Conservation (phyloP, 2,888 invertebrate species). For the Camptogramma bilineatum region DNA sequence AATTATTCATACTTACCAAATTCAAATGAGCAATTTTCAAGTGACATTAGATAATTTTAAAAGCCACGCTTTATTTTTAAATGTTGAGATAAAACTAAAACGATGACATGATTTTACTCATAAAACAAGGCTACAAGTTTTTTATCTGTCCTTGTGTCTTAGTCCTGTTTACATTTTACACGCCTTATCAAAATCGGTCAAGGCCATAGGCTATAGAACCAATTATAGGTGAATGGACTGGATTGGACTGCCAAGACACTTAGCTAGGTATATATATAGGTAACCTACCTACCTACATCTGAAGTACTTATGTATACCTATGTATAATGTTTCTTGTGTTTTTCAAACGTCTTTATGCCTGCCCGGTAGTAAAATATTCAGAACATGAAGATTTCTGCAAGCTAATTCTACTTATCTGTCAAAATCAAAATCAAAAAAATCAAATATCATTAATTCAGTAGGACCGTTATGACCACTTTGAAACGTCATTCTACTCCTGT, state of each 20-base stretch:
- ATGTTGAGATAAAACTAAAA: not conserved
- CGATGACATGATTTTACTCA: not conserved
- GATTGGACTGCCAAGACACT: too few species aligned
- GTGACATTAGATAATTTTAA: not conserved
- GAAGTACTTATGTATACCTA: not conserved
- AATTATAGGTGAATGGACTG: not conserved
- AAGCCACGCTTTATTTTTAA: not conserved
- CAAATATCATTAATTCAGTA: too few species aligned
- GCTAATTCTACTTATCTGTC: too few species aligned
- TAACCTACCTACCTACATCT: not conserved
- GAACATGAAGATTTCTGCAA: too few species aligned
- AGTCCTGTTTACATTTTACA: slow-evolving; percentile 1
- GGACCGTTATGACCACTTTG: too few species aligned
- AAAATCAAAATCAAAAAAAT: too few species aligned
- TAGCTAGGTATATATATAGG: not conserved
- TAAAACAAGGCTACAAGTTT: not conserved
- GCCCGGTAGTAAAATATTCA: too few species aligned
- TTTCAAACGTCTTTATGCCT: too few species aligned
- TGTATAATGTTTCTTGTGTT: too few species aligned
- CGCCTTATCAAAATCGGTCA: slow-evolving; percentile 3
- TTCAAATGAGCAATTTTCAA: not conserved
- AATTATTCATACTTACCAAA: not conserved
- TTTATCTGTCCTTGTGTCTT: not conserved
- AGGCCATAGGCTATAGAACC: slow-evolving; percentile 6
- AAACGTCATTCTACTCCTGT: too few species aligned